phyloP scores from a whole-genome alignment of 23 tunicate genomes.

The Styela plicata region DNA sequence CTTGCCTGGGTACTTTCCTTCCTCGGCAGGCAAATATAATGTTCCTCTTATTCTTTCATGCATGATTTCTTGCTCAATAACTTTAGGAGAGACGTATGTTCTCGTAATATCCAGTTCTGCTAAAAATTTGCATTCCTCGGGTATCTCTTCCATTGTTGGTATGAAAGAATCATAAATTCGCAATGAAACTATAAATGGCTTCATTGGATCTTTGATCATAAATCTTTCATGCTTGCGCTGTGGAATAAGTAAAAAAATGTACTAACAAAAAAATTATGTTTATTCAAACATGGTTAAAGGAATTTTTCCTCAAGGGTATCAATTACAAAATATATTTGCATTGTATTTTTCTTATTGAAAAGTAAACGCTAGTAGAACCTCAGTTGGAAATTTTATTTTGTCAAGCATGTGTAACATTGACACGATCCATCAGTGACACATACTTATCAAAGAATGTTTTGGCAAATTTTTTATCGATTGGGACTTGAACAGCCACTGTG shows the following conservation, averaged over 20 bases:
- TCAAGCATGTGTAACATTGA: too few relatives aligned
- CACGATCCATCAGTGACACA: too few relatives aligned
- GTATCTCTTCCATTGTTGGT: neutral
- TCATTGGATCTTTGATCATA: constrained; percentile 4
- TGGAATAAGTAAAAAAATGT: neutral
- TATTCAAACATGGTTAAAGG: too few relatives aligned
- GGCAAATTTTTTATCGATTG: too few relatives aligned
- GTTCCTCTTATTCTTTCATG: neutral
- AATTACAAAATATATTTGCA: too few relatives aligned
- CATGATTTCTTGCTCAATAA: neutral
- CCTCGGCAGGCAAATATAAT: neutral
- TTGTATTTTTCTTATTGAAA: too few relatives aligned
- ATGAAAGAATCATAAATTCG: neutral
- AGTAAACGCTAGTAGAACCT: too few relatives aligned
- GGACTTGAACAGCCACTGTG: too few relatives aligned
- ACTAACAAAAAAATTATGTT: too few relatives aligned
- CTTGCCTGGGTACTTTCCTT: neutral
- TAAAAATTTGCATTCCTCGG: neutral
- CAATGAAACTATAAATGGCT: neutral
- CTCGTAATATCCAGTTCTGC: neutral
- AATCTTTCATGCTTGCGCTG: constrained; percentile 8
- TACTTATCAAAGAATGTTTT: too few relatives aligned
- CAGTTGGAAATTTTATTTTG: too few relatives aligned
- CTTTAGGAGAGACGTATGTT: constrained; percentile 1
- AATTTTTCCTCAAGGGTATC: too few relatives aligned